Base-by-base conservation (phyloP, 1,140 invertebrate species). In the Achroia grisella region DNA sequence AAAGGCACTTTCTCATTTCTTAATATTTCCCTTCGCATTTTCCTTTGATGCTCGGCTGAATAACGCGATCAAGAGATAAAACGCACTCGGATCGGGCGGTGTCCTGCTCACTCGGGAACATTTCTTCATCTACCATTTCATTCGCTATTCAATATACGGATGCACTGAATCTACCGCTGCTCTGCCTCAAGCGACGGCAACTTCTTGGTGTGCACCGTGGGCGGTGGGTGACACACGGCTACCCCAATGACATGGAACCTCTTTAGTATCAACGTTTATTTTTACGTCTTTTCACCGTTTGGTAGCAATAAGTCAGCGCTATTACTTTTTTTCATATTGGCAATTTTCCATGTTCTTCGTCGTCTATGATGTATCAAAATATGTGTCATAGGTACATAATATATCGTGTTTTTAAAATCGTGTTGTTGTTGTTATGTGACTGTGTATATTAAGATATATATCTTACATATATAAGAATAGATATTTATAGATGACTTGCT, bases 51-150 rank as follows among this genome's bases (percentile, higher is more conserved):
- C 73, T 75, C 67, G 71, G 67, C 51, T 83, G 76, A 77, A 75
- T 80, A 83, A 80, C 62, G 66, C 70, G 79, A 79, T 80, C 71
- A 77, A 79, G 68, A 79, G 73, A 83, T 80, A 83, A 78, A 76
- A 77, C 62, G 68, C 62, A 67, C 57, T 42, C 61, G 51, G 56
- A 65, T 65, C 61, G 59, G 17, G 17, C 17, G 51, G 40, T 49
- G 54, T 48, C 52, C 47, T 63, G 56, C 52, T 62, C 66, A 66
- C 59, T 65, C 62, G 61, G 47, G 61, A 63, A 71, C 55, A 64
- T 71, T 74, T 69, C 56, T 61, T 51, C 58, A 56, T 57, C 41
- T 65, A 47, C 48, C 55, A 49, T 60, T 48, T 52, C 46, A 54
- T 48, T 55, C 60, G 46, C 54, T 60, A 68, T 69, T 65, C 62